Conservation (phyloP, 1,140 invertebrate species). For the Listronotus oregonensis region DNA sequence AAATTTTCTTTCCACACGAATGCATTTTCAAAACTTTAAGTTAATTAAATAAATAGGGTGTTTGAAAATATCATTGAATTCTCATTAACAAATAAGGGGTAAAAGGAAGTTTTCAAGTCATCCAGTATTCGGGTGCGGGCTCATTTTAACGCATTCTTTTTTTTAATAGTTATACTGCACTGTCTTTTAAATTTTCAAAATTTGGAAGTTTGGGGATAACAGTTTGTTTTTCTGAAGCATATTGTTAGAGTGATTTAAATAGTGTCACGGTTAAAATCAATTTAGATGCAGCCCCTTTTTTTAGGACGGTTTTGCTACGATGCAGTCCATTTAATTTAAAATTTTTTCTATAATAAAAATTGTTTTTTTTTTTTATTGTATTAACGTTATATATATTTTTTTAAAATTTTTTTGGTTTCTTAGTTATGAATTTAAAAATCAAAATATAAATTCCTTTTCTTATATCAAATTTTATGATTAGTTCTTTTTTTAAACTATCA, state of each 20-base stretch:
- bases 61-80: constrained; percentile 30
- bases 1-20: constrained; percentile 9
- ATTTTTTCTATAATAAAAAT: too few species aligned
- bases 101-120: constrained; percentile 18
- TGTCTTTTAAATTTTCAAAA: constrained; percentile 32
- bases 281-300: neutral
- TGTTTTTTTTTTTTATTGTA: too few species aligned
- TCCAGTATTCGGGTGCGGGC: constrained; percentile 25
- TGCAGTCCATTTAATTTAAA: too few species aligned
- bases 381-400: too few species aligned
- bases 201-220: constrained; percentile 25
- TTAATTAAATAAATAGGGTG: constrained; percentile 35
- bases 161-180: constrained; percentile 28
- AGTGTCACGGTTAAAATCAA: neutral
- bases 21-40: constrained; percentile 15
- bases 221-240: constrained; percentile 33
- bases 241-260: constrained; percentile 18
- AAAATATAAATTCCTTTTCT: too few species aligned
- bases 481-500: too few species aligned
- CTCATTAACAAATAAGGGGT: constrained; percentile 28
- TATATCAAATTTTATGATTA: too few species aligned
- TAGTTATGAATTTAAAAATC: too few species aligned
- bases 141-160: constrained; percentile 31
- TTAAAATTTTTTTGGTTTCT: too few species aligned
- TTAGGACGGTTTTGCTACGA: too few species aligned